Evolutionary conservation across 2,113 vertebrate species (phyloP), one percentile per base, ranked within the genome.

Genomic region (Toxotes chatareus): DNA sequence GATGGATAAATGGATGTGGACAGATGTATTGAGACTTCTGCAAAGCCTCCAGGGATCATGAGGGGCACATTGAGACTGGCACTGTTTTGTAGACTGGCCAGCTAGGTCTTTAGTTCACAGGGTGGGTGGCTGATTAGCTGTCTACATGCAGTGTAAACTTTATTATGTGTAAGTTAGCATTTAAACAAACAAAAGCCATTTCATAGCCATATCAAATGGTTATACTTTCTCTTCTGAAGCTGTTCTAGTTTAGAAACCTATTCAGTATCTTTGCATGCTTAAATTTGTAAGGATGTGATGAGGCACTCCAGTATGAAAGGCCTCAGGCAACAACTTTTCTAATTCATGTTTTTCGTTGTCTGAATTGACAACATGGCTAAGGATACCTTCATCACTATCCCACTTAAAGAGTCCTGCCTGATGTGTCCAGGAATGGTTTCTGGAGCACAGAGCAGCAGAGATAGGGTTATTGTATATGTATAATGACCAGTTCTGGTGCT

Each of bases 11-110:
- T 82, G 60, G 79, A 85, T 31, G 51, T 73, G 74, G 84, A 87
- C 92, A 93, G 90, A 88, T 90, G 90, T 79, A 88, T 60, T 47
- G 84, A 82, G 82, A 84, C 79, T 70, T 82, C 66, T 67, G 82
- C 3, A 27, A 36, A 64, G 16, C 44, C 85, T 79, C 79, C 2
- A 23, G 85, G 82, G 82, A 80, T 21, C 75, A 32, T 27, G 67
- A 31, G 65, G 75, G 73, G 57, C 61, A 80, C 67, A 83, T 14
- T 67, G 80, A 72, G 65, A 47, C 55, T 21, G 64, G 13, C 51
- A 79, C 5, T 47, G 62, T 77, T 84, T 69, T 88, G 81, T 61
- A 61, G 77, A 64, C 82, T 49, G 42, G 68, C 88, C 90, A 89
- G 76, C n/a, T 11, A 12, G 82, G 86, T 63, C 80, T 68, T 47